phyloP scores from a whole-genome alignment of 2,888 invertebrate genomes.

The Rotaria socialis region DNA sequence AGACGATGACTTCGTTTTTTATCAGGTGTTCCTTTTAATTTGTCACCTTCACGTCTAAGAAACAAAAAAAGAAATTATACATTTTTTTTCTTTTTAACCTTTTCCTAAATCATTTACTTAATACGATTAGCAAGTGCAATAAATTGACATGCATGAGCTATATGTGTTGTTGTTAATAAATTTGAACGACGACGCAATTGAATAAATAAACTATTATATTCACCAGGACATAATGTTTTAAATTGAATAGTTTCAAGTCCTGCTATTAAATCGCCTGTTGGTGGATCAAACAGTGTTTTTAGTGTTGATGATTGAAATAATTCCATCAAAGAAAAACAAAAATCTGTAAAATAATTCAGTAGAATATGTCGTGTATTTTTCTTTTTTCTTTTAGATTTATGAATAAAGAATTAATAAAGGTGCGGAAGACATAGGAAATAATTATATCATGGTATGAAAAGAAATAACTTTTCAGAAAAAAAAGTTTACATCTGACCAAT shows the following conservation, averaged over 20 bases:
- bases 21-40: not conserved
- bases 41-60: not conserved
- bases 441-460: not conserved
- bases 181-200: conserved; percentile 22
- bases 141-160: not conserved
- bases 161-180: not conserved
- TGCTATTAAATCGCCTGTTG: not conserved
- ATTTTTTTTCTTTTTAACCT: not conserved
- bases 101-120: not conserved
- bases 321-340: not conserved
- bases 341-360: too few species aligned
- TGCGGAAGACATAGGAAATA: not conserved
- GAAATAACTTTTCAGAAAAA: not conserved
- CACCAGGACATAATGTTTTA: not conserved
- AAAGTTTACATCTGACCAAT: not conserved
- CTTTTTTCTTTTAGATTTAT: not conserved
- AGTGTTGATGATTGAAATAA: not conserved
- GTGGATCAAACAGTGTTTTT: not conserved
- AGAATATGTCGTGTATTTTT: too few species aligned
- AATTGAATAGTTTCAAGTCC: not conserved
- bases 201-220: not conserved
- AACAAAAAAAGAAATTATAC: not conserved
- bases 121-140: not conserved
- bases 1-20: conserved; percentile 6
- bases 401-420: not conserved